Base-by-base conservation (phyloP, 2,797 vertebrate genomes). In the Atherinosoma microstoma region DNA sequence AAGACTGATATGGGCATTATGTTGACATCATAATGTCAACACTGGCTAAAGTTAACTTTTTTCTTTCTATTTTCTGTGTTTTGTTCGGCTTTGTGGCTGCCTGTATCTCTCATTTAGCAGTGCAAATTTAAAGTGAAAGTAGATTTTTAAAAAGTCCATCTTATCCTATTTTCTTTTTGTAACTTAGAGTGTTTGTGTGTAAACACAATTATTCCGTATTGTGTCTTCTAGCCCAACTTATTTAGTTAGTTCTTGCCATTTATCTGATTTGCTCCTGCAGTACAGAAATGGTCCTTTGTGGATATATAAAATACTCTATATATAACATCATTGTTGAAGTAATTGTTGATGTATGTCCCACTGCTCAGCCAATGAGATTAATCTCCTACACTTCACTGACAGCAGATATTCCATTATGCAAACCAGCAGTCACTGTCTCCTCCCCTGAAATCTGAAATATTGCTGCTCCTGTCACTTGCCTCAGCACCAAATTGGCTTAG, bases 401-500 rank as follows among this genome's bases (percentile, higher is more conserved):
- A 91, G 90, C 87, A 90, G 84, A 92, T 86, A 90, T 92, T 90
- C 85, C 88, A 94, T 91, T 92, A 91, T 84, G 88, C 87, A 84
- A 89, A 83, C 84, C 87, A 79, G 80, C 89, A 86, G 81, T 84
- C 88, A 82, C 79, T 56, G 77, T 87, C 83, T 88, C 89, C 84
- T 86, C 75, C 81, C 76, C 76, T 89, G 89, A 92, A 91, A 94
- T 75, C 77, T 89, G 89, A 92, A 91, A 94, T 92, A 92, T 89
- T 91, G 90, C 86, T 78, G 69, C 64, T 77, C 70, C 75, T 68
- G 80, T 81, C 80, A 83, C 83, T 90, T 84, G 85, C 88, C 86
- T 91, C 88, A 83, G 88, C 87, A 91, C 75, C 91, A 93, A 94
- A 95, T 90, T 93, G 93, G 91, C 92, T 94, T 92, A 93, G 90